Evolutionary conservation across 2,888 invertebrate species (phyloP).

Genomic region (Hoplodrina blanda): DNA sequence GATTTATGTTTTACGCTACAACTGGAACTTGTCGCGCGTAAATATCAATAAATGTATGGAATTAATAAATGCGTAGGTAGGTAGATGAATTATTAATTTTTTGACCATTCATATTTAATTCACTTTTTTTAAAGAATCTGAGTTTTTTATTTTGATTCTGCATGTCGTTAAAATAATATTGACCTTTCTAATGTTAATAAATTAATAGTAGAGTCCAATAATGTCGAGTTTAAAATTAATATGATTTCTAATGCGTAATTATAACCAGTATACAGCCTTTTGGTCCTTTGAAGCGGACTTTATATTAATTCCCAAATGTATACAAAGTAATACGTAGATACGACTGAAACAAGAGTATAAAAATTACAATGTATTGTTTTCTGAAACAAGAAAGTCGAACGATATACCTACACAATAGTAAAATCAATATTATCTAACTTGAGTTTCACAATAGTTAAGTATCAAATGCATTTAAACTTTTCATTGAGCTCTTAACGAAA

Average conservation of each 20-base stretch:
- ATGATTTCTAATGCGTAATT: not conserved
- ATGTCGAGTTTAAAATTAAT: no score
- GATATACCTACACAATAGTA: no score
- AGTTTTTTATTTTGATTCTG: not conserved
- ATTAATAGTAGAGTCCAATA: no score
- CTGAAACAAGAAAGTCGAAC: not conserved
- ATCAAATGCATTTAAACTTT: conserved; percentile 17
- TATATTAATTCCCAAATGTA: not conserved
- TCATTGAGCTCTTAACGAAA: conserved; percentile 30
- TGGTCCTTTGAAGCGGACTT: conserved; percentile 2
- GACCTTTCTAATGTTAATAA: no score
- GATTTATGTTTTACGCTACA: conserved; percentile 34
- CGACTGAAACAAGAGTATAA: not conserved
- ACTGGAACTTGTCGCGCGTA: conserved; percentile 23
- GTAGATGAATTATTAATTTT: conserved; percentile 25
- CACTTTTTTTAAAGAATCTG: not conserved
- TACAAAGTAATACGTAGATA: not conserved
- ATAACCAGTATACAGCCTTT: not conserved
- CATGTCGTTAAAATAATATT: not conserved
- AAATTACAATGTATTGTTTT: not conserved
- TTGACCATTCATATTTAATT: conserved; percentile 6
- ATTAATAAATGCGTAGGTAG: conserved; percentile 29
- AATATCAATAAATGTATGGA: conserved; percentile 38
- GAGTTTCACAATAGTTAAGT: conserved; percentile 18
- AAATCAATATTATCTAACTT: not conserved